Evolutionary conservation across 2,888 invertebrate genomes (phyloP).

Genomic region (Coenonympha glycerion): DNA sequence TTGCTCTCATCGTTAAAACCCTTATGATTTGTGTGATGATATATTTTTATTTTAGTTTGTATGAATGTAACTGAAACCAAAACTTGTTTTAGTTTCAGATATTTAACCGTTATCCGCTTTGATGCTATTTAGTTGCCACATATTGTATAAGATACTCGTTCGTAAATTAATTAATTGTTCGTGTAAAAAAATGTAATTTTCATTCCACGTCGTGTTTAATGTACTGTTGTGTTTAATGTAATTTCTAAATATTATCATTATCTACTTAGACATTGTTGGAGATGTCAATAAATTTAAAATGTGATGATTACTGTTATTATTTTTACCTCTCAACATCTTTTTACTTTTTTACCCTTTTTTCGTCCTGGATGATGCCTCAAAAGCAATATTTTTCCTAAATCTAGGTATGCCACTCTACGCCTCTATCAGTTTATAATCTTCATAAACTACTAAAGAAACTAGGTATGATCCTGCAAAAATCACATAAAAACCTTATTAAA

Average conservation of each 20-base stretch:
- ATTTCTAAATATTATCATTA: not conserved
- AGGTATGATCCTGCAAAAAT: no score
- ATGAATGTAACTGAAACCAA: constrained; percentile 7
- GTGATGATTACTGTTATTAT: not conserved
- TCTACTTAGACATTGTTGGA: constrained; percentile 5
- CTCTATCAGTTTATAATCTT: no score
- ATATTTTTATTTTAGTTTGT: not conserved
- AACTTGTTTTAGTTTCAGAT: constrained; percentile 1
- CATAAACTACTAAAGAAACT: no score
- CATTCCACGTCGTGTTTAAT: no score
- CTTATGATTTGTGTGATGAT: not conserved
- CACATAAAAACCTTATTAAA: no score
- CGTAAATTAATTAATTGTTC: not conserved
- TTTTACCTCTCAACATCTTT: not conserved
- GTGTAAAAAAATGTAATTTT: no score
- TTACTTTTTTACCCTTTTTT: no score
- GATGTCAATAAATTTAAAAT: constrained; percentile 16
- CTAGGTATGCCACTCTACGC: no score
- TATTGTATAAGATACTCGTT: not conserved
- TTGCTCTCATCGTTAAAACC: no score
- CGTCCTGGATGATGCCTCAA: no score
- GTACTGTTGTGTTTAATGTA: not conserved
- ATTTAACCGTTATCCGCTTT: not conserved
- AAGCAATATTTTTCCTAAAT: no score
- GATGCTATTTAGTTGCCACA: constrained; percentile 7